A percentile compares a stretch with the other conserved stretches of the same genome.
Conservation (phyloP, 2,888 invertebrate genomes). For the Spialia ferax region DNA sequence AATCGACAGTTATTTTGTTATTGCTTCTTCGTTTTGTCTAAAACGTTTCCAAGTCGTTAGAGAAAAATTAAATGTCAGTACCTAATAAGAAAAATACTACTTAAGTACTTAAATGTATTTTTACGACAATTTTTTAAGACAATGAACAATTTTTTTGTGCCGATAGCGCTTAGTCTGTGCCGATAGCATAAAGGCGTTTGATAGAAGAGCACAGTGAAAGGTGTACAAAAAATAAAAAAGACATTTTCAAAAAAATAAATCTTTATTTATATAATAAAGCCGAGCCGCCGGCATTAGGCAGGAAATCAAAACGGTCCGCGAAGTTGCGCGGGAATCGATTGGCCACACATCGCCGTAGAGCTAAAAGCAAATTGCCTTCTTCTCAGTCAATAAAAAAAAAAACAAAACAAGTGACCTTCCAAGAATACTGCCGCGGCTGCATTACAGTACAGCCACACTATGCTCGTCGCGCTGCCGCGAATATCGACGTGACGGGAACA, state of each 20-base stretch:
- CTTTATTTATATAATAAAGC: conserved; percentile 47
- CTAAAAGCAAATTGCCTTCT: conserved; percentile 35
- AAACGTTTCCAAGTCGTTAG: too few relatives aligned
- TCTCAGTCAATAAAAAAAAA: conserved; percentile 43
- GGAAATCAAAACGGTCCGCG: conserved; percentile 51
- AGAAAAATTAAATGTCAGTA: too few relatives aligned
- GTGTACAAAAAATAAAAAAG: conserved; percentile 31
- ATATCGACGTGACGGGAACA: not conserved
- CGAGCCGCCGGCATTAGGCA: conserved; percentile 52
- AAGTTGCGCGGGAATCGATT: conserved; percentile 61
- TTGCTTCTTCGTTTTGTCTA: too few relatives aligned
- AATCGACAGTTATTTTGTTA: too few relatives aligned
- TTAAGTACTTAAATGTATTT: too few relatives aligned
- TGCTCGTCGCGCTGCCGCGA: not conserved
- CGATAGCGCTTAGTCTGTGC: too few relatives aligned
- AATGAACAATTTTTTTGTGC: not conserved
- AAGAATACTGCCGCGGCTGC: conserved; percentile 29
- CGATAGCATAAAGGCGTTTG: not conserved
- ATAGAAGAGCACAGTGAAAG: conserved; percentile 37
- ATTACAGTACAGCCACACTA: not conserved
- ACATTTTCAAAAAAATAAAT: conserved; percentile 43
- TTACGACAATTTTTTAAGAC: too few relatives aligned
- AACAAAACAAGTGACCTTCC: conserved; percentile 36
- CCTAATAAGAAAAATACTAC: too few relatives aligned
- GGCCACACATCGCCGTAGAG: conserved; percentile 54